phyloP scores from a whole-genome alignment of 2,113 vertebrate species.

The Arenaria interpres region DNA sequence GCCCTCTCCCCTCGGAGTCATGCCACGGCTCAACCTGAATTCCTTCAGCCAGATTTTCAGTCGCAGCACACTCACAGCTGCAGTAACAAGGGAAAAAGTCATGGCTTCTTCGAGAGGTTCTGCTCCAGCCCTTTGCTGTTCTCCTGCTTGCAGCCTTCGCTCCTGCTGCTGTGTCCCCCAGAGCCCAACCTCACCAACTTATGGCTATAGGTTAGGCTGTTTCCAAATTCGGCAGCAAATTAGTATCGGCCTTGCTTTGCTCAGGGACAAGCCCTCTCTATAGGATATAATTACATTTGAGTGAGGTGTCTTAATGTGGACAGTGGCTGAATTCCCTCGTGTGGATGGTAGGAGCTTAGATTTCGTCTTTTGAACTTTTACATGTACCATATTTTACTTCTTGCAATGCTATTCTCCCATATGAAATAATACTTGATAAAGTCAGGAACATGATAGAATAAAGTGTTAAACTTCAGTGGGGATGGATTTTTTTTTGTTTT shows the following conservation, averaged over 20 bases:
- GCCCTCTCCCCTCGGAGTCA: not conserved
- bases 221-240: not conserved
- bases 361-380: not conserved
- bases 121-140: not conserved
- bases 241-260: not conserved
- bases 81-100: not conserved
- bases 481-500: not conserved
- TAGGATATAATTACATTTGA: not conserved
- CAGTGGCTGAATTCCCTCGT: not conserved
- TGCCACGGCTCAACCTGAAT: not conserved
- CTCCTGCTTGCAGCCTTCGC: not conserved
- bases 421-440: not conserved
- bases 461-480: not conserved
- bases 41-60: not conserved
- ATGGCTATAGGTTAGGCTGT: not conserved
- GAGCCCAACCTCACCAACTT: not conserved
- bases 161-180: too few species aligned
- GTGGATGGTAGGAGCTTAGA: not conserved
- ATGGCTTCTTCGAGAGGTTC: not conserved
- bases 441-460: not conserved
- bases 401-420: not conserved
- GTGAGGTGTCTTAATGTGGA: not conserved
- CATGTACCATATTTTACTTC: not conserved
- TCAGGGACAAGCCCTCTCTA: not conserved
- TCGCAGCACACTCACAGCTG: accelerated